Evolutionary conservation across 2,888 invertebrate species (phyloP).

Genomic region (Drosophila neotestacea): DNA sequence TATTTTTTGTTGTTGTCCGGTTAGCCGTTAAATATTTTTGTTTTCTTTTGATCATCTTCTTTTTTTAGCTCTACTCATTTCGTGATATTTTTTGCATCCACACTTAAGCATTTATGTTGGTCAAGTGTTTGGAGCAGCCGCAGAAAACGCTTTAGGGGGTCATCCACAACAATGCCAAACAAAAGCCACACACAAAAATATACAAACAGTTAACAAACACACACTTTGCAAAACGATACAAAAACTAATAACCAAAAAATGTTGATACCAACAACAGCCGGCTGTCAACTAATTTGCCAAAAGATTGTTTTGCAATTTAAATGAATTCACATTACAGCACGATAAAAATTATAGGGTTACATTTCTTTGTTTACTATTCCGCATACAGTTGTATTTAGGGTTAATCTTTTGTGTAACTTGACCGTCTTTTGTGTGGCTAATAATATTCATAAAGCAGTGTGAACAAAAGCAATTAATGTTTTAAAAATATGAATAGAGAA

Average conservation of each 20-base stretch:
- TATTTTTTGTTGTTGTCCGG: conserved; percentile 32
- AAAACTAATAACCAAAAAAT: conserved; percentile 33
- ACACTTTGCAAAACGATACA: conserved; percentile 53
- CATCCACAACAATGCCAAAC: conserved; percentile 33
- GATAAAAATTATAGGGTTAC: conserved; percentile 35
- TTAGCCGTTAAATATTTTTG: conserved; percentile 53
- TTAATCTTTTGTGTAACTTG: conserved; percentile 35
- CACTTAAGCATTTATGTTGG: conserved; percentile 72
- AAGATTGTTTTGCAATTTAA: conserved; percentile 71
- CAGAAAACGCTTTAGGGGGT: conserved; percentile 59
- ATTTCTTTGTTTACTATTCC: conserved; percentile 19
- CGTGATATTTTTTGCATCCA: conserved; percentile 57
- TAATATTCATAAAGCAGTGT: conserved; percentile 27
- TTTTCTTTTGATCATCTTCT: conserved; percentile 22
- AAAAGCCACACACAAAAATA: conserved; percentile 47
- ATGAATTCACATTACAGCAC: conserved; percentile 74
- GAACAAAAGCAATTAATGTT: conserved; percentile 26
- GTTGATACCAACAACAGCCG: conserved; percentile 24
- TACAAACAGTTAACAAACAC: conserved; percentile 66
- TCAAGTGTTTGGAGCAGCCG: conserved; percentile 65
- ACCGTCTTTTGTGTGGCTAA: conserved; percentile 19
- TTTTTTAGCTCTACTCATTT: conserved; percentile 40
- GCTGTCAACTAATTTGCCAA: conserved; percentile 47
- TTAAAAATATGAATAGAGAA: background rate
- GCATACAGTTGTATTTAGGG: conserved; percentile 7